Conservation (phyloP, 1,140 invertebrate species). For the Parasteatoda tepidariorum region DNA sequence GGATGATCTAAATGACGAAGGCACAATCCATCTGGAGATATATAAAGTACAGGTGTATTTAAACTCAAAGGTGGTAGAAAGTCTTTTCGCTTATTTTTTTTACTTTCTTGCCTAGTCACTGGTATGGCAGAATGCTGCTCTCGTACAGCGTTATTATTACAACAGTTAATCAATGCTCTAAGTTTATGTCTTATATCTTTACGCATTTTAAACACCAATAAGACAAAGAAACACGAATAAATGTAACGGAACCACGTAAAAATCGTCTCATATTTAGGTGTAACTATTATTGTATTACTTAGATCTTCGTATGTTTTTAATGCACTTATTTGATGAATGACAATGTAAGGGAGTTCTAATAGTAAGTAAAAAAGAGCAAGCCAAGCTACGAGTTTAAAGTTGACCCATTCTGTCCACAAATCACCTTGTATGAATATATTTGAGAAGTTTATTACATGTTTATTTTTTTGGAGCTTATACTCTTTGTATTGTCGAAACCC, state of each 20-base stretch:
- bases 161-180: conserved; percentile 53
- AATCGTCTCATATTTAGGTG: conserved; percentile 46
- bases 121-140: conserved; percentile 42
- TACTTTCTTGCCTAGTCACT: background rate
- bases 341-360: conserved; percentile 42
- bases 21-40: conserved; percentile 63
- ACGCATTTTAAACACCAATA: conserved; percentile 41
- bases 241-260: conserved; percentile 61
- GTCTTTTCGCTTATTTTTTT: conserved; percentile 41
- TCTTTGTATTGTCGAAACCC: conserved; percentile 34
- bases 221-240: conserved; percentile 41
- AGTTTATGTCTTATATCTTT: conserved; percentile 62
- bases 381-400: conserved; percentile 17
- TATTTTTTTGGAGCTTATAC: conserved; percentile 21
- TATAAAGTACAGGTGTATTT: conserved; percentile 62
- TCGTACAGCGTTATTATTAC: conserved; percentile 18
- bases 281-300: background rate
- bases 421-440: conserved; percentile 44
- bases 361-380: conserved; percentile 29
- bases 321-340: conserved; percentile 36
- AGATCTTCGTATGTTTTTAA: background rate
- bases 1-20: conserved; percentile 44
- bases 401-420: conserved; percentile 57
- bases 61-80: conserved; percentile 30
- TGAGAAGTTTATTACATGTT: conserved; percentile 21